These are phyloP conservation scores for Psephotus haematonotus DNA, from an alignment of 2,113 vertebrate species.

Conservation along the genomic window DNA sequence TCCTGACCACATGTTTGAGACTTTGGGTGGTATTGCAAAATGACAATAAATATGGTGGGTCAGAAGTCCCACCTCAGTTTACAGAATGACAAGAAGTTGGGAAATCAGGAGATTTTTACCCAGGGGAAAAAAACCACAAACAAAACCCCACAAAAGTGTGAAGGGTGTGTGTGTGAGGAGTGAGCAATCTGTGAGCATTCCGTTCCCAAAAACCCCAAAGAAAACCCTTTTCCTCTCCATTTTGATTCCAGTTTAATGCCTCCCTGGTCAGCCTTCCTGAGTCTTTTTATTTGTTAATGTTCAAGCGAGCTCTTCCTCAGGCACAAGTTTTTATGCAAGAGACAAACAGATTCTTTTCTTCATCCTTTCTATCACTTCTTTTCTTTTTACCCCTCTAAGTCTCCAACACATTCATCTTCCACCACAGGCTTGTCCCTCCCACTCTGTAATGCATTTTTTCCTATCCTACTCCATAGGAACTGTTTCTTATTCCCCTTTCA, in stretches of 20 bases:
- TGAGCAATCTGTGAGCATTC: not conserved
- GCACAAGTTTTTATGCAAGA: not conserved
- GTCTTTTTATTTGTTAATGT: not conserved
- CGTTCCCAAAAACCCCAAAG: not conserved
- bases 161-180: not conserved
- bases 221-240: not conserved
- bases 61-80: not conserved
- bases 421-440: not conserved
- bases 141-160: not conserved
- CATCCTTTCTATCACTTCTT: not conserved
- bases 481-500: not conserved
- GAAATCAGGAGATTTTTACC: not conserved
- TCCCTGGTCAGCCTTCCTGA: not conserved
- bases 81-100: not conserved
- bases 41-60: not conserved
- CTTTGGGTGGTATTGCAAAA: not conserved
- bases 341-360: not conserved
- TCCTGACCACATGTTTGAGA: not conserved
- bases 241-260: not conserved
- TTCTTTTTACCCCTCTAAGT: not conserved
- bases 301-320: not conserved
- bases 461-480: not conserved
- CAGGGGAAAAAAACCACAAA: not conserved
- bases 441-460: not conserved
- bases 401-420: not conserved